Percentiles rank a stretch among this genome's conserved stretches.
Evolutionary conservation across 2,888 invertebrate species (phyloP).

Genomic region (Leucania comma): DNA sequence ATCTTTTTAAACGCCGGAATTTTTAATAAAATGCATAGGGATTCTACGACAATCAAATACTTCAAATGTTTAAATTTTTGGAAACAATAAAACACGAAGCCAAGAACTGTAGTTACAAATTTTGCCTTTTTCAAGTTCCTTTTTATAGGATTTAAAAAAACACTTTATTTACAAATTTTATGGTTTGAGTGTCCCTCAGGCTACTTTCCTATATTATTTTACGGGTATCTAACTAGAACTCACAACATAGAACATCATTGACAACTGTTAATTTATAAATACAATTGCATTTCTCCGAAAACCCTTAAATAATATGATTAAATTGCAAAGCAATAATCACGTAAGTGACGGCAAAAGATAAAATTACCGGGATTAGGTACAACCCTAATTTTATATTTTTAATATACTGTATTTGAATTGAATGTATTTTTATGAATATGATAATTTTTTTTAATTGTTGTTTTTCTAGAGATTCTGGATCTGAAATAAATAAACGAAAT

Average conservation of each 20-base stretch:
- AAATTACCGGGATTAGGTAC: constrained; percentile 12
- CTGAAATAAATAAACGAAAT: constrained; percentile 34
- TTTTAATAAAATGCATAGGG: no score
- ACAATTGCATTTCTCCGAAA: background rate
- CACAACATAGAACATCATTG: background rate
- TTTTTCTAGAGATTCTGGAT: constrained; percentile 16
- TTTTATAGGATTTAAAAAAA: no score
- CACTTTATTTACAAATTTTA: no score
- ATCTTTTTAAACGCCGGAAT: no score
- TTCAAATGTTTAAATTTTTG: no score
- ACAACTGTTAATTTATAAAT: background rate
- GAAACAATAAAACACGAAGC: no score
- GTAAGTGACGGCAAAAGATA: constrained; percentile 16
- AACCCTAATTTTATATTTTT: constrained; percentile 13
- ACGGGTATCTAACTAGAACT: no score
- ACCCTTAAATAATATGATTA: constrained; percentile 36
- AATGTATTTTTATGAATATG: constrained; percentile 16
- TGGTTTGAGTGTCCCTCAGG: no score
- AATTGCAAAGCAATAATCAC: constrained; percentile 33
- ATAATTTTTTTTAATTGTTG: background rate
- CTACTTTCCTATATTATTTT: no score
- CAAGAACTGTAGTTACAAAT: no score
- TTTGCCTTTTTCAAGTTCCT: no score
- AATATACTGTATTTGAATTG: constrained; percentile 20
- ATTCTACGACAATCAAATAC: no score